Evolutionary conservation across 2,113 vertebrate genomes (phyloP), one percentile per base, ranked within the genome.

Genomic region (Myiagra hebetior): DNA sequence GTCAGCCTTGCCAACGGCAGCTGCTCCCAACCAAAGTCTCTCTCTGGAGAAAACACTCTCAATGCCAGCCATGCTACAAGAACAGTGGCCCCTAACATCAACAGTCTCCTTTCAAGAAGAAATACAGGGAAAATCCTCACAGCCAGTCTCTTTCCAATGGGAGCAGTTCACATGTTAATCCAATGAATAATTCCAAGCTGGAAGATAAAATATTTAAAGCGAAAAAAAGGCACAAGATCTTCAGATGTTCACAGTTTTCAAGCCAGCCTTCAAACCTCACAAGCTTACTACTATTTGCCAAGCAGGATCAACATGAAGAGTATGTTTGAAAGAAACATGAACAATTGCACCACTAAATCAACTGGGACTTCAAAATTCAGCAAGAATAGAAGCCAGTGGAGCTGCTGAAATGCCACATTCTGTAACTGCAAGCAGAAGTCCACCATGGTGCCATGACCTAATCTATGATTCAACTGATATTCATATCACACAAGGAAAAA

Each of bases 181-280:
- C 80, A 92, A 97, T 97, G 95, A 97, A 97, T 97, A 96, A 97
- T 97, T 97, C 95, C 95, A 97, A 89, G 52, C 80, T 72, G 44
- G 73, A 60, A 93, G 87, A 97, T 97, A 69, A 97, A 97, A 97
- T 97, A 97, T 97, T 97, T 96, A 97, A 95, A 84, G 87, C 0
- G 0, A 77, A 90, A 86, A 94, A 86, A 89, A 90, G 47, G 75
- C 60, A 67, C 78, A 94, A 89, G 63, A 73, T 83, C 83, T 67
- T 95, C 85, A 75, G 92, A 91, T 56, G 83, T 65, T 97, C 35
- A 69, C 76, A 47, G 85, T 94, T 96, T 96, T 75, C 70, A 87
- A 95, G 79, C 50, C 87, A 95, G 83, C 76, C 89, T 84, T 83
- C 89, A 83, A 68, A 95, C 74, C 89, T 93, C 93, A 76, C 53